Base-by-base conservation (phyloP, 2,888 invertebrate genomes). In the Scaeva pyrastri region DNA sequence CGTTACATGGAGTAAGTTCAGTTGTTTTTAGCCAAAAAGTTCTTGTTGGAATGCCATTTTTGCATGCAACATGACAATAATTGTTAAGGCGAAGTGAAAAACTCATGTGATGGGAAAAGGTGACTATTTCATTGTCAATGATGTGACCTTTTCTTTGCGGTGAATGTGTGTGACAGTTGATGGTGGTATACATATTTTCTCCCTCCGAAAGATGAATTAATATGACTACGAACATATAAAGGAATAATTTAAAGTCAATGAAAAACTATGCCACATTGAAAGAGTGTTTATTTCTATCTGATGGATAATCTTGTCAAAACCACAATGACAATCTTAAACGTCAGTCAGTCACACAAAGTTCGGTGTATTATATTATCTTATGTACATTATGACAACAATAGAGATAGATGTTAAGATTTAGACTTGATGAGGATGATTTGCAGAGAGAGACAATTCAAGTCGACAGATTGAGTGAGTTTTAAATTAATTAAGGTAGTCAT, bases 101-200 rank as follows among this genome's bases (percentile, higher is more conserved):
- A 43, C 2, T 12, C 64, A 16, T 48, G 36, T 56, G n/a, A n/a
- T n/a, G 75, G 58, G 73, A 73, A 78, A 73, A 60, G 41, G 19
- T 45, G 56, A 64, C 58, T 43, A 43, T 80, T 85, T 85, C 84
- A 80, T 76, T 85, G 84, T 85, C 84, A 85, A 85, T 80, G 80
- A 71, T 80, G 80, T 68, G 80, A 85, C 84, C 84, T 85, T 85
- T 85, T 52, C 56, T 36, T 66, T 75, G 79, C 39, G 71, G 75
- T 36, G 50, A 39, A 6, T 36, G 19, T 36, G 68, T 52, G 39
- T 31, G 31, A 31, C 31, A 31, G 5, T 31, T 31, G 5, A 36
- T 64, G 71, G 64, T 75, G n/a, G n/a, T n/a, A n/a, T n/a, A 71
- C 60, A 60, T 75, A 76, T 76, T 72, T 72, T 55, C 39, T n/a